phyloP scores from a whole-genome alignment of 2,797 vertebrate genomes.

The Rhyacichthys aspro region DNA sequence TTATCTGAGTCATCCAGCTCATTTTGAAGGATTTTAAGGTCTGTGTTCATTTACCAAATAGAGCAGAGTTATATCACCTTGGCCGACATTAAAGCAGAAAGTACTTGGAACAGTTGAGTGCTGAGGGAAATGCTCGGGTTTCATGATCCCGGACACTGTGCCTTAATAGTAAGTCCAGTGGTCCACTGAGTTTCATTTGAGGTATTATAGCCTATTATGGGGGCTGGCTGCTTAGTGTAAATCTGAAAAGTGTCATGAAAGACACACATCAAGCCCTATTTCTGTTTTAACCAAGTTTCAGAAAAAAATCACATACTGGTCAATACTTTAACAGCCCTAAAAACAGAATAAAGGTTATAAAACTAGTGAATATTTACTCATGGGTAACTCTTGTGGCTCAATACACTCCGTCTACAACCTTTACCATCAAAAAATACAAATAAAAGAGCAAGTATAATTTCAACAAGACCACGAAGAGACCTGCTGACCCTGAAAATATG shows the following conservation, averaged over 20 bases:
- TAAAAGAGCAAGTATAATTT: slow-evolving; percentile 1
- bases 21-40: too few relatives aligned
- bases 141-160: background rate
- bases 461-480: slow-evolving; percentile 10
- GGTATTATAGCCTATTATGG: background rate
- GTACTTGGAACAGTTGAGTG: background rate
- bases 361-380: too few relatives aligned
- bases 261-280: slow-evolving; percentile 1
- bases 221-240: slow-evolving; percentile 7
- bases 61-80: slow-evolving; percentile 1
- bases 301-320: background rate
- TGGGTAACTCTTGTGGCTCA: background rate
- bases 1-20: too few relatives aligned
- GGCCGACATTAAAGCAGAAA: background rate
- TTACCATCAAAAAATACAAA: background rate
- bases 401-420: background rate
- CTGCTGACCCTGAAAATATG: slow-evolving; percentile 16
- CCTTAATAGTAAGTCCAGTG: slow-evolving; percentile 13
- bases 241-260: too few relatives aligned
- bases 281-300: too few relatives aligned
- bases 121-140: slow-evolving; percentile 11
- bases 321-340: background rate
- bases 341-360: too few relatives aligned
- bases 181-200: slow-evolving; percentile 24
- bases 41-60: background rate